Base-by-base conservation (phyloP, 2,888 invertebrate genomes). In the Scaptomyza caliginosa region DNA sequence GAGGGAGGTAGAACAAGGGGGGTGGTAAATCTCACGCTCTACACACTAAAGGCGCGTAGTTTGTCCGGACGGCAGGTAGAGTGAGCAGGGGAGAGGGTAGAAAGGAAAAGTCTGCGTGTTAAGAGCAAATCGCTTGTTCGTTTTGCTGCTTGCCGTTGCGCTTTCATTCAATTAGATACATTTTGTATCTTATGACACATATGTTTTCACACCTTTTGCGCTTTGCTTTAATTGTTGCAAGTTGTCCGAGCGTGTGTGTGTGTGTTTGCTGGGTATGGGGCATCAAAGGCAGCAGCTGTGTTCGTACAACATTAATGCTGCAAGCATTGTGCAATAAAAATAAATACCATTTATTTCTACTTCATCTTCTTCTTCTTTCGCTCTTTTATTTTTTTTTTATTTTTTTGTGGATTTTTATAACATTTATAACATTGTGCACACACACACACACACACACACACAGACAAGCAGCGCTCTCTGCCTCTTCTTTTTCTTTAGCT, bases 131-230 rank as follows among this genome's bases (percentile, higher is more conserved):
- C 78, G 71, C 32, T 80, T 48, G 77, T 65, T 63, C 58, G 16
- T 10, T 16, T 13, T 24, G 42, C 42, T 1, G 38, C 3, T 3
- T 7, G 26, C 10, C 11, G 32, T 10, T 10, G 34, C 58, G 80
- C 67, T 73, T 68, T 77, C 88, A 77, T 80, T 80, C 88, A 85
- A 85, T 85, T 85, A 88, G 88, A 88, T 88, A 86, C 88, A 88
- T 85, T 85, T 88, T 85, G 84, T 85, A 85, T 86, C 88, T 88
- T 83, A 84, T 86, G 86, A 85, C 88, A 85, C 88, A 86, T 70
- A 80, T 71, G 75, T 86, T 88, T 85, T 85, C 86, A 84, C 84
- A 85, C 84, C 86, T 88, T 73, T 69, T 67, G 68, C 59, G 72
- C 62, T 78, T 64, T 64, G 77, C 63, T 50, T 73, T 60, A 50